These are phyloP conservation scores for Triplophysa bombifrons DNA, from an alignment of 2,797 vertebrate genomes.

Conservation along the genomic window DNA sequence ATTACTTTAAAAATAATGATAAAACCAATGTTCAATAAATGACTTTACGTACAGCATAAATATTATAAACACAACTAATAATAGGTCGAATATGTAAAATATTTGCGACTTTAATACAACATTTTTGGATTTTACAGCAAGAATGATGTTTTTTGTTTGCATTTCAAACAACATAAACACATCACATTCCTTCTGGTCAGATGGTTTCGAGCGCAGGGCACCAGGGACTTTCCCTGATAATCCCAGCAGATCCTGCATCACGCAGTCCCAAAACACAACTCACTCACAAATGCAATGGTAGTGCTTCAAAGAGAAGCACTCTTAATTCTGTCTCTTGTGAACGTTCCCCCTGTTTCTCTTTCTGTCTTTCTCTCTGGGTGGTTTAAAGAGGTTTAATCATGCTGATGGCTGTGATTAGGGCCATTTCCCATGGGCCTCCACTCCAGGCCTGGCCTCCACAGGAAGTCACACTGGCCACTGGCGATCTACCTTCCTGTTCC, in stretches of 20 bases:
- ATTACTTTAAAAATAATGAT: too few relatives aligned
- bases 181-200: neutral
- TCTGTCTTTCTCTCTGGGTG: conserved; percentile 54
- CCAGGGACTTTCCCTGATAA: neutral
- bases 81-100: neutral
- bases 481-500: conserved; percentile 78
- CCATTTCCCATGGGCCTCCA: conserved; percentile 53
- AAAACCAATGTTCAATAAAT: too few relatives aligned
- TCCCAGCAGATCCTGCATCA: conserved; percentile 29
- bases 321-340: conserved; percentile 39
- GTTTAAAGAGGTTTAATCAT: conserved; percentile 56
- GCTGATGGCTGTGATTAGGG: conserved; percentile 58
- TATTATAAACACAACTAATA: too few relatives aligned
- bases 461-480: conserved; percentile 79
- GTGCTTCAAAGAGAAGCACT: conserved; percentile 49
- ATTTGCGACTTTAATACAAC: too few relatives aligned
- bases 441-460: conserved; percentile 58
- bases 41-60: too few relatives aligned
- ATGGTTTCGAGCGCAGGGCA: neutral
- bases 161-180: neutral
- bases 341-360: conserved; percentile 34
- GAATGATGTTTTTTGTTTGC: neutral
- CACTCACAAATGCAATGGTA: neutral
- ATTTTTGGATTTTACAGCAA: neutral
- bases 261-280: conserved; percentile 13